These are phyloP conservation scores for western clawed frog (Xenopus tropicalis) DNA, from an alignment of 2,113 vertebrate genomes.

Conservation along the genomic window DNA sequence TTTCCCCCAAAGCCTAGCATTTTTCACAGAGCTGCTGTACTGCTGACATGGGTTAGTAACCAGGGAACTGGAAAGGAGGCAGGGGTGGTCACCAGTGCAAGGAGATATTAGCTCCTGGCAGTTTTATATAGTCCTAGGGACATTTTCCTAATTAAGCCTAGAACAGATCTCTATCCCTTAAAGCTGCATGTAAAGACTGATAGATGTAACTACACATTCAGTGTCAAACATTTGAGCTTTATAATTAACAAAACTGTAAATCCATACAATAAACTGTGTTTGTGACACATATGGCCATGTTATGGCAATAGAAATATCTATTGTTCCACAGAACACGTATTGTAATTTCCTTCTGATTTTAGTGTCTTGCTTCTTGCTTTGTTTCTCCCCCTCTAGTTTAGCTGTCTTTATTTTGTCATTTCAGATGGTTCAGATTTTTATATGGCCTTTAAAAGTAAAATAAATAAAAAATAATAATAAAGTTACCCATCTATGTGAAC, in stretches of 20 bases:
- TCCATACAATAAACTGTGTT: not conserved
- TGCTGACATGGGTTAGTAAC: too few relatives aligned
- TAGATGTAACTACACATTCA: too few relatives aligned
- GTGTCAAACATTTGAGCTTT: too few relatives aligned
- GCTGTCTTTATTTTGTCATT: conserved; percentile 2
- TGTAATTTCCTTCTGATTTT: conserved; percentile 3
- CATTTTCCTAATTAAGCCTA: too few relatives aligned
- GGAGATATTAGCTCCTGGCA: too few relatives aligned
- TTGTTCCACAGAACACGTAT: conserved; percentile 1
- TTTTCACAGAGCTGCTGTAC: too few relatives aligned
- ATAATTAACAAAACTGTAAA: not conserved
- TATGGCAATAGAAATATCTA: not conserved
- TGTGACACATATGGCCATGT: not conserved
- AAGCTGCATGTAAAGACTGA: too few relatives aligned
- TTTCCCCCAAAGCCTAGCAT: too few relatives aligned
- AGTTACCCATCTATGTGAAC: conserved; percentile 10
- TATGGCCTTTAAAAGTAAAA: conserved; percentile 10
- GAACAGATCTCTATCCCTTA: too few relatives aligned
- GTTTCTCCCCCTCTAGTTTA: not conserved
- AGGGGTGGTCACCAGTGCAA: too few relatives aligned
- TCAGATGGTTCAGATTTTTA: conserved; percentile 11
- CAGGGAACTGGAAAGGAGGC: too few relatives aligned
- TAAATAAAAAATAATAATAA: conserved; percentile 6
- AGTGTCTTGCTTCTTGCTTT: not conserved
- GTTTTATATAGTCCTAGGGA: too few relatives aligned